Conservation (phyloP, 1,140 invertebrate species). For the Zaprionus camerounensis region DNA sequence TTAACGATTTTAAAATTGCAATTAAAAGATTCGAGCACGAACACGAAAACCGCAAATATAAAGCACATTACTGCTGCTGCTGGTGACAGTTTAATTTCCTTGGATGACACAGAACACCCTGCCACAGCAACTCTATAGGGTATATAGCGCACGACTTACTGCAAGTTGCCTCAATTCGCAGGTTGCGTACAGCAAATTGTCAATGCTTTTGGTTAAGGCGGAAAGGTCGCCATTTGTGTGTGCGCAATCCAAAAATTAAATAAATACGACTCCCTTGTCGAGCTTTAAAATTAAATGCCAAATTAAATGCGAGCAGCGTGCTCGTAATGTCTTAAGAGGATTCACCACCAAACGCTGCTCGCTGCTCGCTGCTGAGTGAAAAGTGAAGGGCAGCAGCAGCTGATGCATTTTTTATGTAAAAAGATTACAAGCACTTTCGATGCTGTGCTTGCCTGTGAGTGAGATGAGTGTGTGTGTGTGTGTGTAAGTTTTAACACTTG, state of each 20-base stretch:
- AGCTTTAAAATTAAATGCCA: slow-evolving; percentile 34
- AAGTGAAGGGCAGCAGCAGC: slow-evolving; percentile 36
- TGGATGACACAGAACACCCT: slow-evolving; percentile 6
- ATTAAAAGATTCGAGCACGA: background rate
- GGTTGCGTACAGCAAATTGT: slow-evolving; percentile 1
- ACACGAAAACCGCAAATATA: background rate
- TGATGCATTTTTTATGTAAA: slow-evolving; percentile 76
- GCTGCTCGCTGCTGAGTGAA: background rate
- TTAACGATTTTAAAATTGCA: slow-evolving; percentile 3
- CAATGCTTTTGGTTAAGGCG: slow-evolving; percentile 22
- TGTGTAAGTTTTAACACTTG: slow-evolving; percentile 70
- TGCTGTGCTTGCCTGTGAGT: background rate
- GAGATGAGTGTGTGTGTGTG: slow-evolving; percentile 16
- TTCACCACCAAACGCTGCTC: background rate
- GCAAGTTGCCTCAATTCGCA: background rate
- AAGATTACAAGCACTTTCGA: slow-evolving; percentile 49
- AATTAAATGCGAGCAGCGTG: slow-evolving; percentile 11
- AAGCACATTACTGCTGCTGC: background rate
- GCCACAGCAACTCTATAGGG: background rate
- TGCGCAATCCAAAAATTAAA: slow-evolving; percentile 47
- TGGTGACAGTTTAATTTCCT: background rate
- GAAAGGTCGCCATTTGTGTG: slow-evolving; percentile 6
- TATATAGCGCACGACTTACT: background rate
- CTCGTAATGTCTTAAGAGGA: slow-evolving; percentile 23
- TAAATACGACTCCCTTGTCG: slow-evolving; percentile 43